A percentile compares a stretch with the other conserved stretches of the same genome.
These are phyloP conservation scores for Carassius auratus DNA, from an alignment of 2,113 vertebrate genomes.

Conservation along the genomic window DNA sequence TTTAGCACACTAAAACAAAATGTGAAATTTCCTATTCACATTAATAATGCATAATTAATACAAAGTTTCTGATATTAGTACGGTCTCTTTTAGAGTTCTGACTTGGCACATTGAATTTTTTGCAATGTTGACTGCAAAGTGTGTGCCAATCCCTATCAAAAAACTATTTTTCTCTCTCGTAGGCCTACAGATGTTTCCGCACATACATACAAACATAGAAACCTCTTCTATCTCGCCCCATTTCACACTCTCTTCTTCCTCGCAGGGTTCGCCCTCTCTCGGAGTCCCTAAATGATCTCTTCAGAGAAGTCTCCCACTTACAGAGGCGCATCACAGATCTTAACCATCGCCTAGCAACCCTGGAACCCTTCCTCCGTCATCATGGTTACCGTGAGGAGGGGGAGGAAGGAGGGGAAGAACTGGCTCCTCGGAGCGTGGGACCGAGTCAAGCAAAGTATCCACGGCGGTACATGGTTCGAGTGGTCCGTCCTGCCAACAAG, in stretches of 20 bases:
- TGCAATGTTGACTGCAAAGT: not conserved
- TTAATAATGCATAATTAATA: not conserved
- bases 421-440: slow-evolving; percentile 55
- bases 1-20: not conserved
- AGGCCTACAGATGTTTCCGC: not conserved
- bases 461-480: slow-evolving; percentile 40
- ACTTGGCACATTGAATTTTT: not conserved
- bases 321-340: slow-evolving; percentile 79
- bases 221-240: not conserved
- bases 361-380: slow-evolving; percentile 77
- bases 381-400: slow-evolving; percentile 73
- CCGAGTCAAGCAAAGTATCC: slow-evolving; percentile 56
- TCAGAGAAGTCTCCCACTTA: slow-evolving; percentile 78
- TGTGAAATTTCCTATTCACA: not conserved
- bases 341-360: slow-evolving; percentile 78
- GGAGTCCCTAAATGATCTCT: slow-evolving; percentile 79
- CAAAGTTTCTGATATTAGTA: too few relatives aligned
- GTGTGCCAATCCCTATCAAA: not conserved
- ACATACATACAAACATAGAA: not conserved
- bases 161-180: not conserved
- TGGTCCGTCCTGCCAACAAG: slow-evolving; percentile 38
- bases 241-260: slow-evolving; percentile 54
- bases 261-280: slow-evolving; percentile 80
- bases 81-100: not conserved
- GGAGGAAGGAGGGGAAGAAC: slow-evolving; percentile 49